Conservation (phyloP, 1,140 invertebrate genomes). For the Pseudobourletiella spinata region DNA sequence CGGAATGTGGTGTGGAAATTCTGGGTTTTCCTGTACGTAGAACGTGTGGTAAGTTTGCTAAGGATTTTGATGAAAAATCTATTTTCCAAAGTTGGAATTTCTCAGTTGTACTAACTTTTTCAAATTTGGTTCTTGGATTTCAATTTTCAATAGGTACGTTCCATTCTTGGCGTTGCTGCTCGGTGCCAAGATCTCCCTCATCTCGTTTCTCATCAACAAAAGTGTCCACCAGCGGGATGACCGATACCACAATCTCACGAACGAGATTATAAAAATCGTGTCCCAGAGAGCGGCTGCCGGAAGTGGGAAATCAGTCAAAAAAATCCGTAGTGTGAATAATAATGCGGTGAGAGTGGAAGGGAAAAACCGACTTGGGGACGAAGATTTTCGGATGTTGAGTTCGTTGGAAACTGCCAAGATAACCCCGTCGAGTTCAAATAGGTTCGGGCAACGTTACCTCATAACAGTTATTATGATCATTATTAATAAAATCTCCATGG, state of each 20-base stretch:
- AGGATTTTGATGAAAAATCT: too few species aligned
- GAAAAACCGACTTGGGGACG: background rate
- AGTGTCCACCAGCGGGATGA: too few species aligned
- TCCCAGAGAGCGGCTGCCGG: background rate
- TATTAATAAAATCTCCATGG: background rate
- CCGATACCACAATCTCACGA: too few species aligned
- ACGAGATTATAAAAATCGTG: too few species aligned
- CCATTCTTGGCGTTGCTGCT: constrained; percentile 27
- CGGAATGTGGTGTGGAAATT: too few species aligned
- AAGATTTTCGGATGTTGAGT: background rate
- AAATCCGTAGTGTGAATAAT: background rate
- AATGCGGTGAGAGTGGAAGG: background rate
- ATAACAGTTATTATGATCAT: background rate
- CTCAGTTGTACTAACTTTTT: too few species aligned
- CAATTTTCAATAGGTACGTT: constrained; percentile 22
- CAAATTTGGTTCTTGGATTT: too few species aligned
- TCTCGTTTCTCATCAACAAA: constrained; percentile 14
- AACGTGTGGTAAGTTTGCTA: background rate
- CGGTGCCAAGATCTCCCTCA: constrained; percentile 27
- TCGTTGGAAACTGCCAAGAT: constrained; percentile 15
- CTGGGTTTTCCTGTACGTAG: too few species aligned
- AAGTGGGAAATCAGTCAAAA: background rate
- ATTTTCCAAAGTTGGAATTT: too few species aligned
- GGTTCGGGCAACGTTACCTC: constrained; percentile 2
- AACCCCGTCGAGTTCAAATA: background rate